Base-by-base conservation (phyloP, 53 echinoderm and acorn worm genomes). In the Paracentrotus lividus region DNA sequence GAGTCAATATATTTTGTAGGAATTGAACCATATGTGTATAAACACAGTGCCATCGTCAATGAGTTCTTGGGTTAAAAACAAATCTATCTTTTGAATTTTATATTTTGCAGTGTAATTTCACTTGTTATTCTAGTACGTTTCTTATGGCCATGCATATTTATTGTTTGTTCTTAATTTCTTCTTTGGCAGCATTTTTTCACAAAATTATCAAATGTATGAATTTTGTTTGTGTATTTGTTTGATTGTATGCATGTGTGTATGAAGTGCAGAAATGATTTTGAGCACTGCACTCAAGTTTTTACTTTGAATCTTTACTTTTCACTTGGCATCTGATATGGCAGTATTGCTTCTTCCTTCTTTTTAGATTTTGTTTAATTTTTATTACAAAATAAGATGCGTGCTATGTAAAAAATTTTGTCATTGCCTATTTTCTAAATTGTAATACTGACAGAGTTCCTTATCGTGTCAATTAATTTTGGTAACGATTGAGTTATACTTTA, bases 41-140 rank as follows among this genome's bases (percentile, higher is more conserved):
- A n/a, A n/a, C n/a, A 45, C 44, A 81, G n/a, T 81, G 47, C 26
- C 47, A n/a, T n/a, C n/a, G n/a, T n/a, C n/a, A 81, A 23, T 81
- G 24, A 81, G 20, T 5, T 81, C 26, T 47, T 81, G 24, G n/a
- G 45, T 27, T 45, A 24, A 42, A 42, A 21, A 20, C 4, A 40
- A 5, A 8, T 45, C 10, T 26, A 1, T 45, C 10, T 45, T 47
- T 81, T 24, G 15, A 47, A 81, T 9, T 47, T 81, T 10, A 47
- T 47, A 45, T 45, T 81, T 81, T 81, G 81, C 81, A n/a, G 81
- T 81, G 81, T 81, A 81, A 81, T 81, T n/a, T 81, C 81, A 81
- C 47, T 81, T 49, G 14, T 42, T 77, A 23, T 81, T 44, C n/a
- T 81, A 10, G 24, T 81, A 81, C 47, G 47, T 47, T 72, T 81